Evolutionary conservation across 2,113 vertebrate species (phyloP).

Genomic region (Limnothrissa miodon): DNA sequence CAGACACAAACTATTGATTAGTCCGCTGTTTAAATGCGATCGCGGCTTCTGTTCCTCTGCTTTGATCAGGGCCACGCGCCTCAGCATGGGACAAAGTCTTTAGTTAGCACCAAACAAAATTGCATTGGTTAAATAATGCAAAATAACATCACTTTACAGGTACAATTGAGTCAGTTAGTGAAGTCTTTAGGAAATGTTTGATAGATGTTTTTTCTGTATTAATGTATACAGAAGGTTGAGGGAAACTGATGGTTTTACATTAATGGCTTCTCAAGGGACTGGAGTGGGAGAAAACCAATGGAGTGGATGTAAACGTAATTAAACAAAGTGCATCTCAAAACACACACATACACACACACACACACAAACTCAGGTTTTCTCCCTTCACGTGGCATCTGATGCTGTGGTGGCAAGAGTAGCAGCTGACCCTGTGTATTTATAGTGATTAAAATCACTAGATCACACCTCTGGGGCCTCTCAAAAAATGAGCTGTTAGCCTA

Average conservation of each 20-base stretch:
- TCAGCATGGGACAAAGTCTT: background rate
- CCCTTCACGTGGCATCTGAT: background rate
- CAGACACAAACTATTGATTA: slow-evolving; percentile 11
- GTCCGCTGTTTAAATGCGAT: background rate
- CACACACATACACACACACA: background rate
- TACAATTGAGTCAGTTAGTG: no score
- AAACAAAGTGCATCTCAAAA: background rate
- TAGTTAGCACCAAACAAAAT: background rate
- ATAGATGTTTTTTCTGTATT: no score
- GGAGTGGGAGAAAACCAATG: no score
- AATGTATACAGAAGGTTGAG: background rate
- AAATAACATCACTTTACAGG: no score
- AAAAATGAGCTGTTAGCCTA: slow-evolving; percentile 1
- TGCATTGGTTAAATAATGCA: background rate
- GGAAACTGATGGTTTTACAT: background rate
- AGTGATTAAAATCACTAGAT: background rate
- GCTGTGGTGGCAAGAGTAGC: background rate
- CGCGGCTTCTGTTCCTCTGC: background rate
- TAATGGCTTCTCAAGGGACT: background rate
- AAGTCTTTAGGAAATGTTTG: no score
- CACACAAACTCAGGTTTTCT: background rate
- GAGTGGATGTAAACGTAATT: background rate
- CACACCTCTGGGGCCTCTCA: background rate
- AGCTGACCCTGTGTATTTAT: background rate
- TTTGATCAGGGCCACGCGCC: background rate